phyloP scores from a whole-genome alignment of 2,113 vertebrate species.

The Chauna torquata region DNA sequence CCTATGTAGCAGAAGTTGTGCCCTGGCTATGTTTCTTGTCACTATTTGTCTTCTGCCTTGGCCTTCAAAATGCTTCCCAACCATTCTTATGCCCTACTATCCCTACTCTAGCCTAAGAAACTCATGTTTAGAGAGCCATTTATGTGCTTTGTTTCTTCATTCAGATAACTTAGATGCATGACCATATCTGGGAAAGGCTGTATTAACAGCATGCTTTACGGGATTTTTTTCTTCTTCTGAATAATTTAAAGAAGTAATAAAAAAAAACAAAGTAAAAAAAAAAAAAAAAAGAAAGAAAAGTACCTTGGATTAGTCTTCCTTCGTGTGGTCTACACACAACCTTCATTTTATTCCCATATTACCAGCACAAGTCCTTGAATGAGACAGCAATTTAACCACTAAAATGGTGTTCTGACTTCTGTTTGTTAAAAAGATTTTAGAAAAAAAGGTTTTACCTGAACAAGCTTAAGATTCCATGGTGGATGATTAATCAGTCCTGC shows the following conservation, averaged over 20 bases:
- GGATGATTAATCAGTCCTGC: constrained; percentile 80
- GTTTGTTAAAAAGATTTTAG: neutral
- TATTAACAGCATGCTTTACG: neutral
- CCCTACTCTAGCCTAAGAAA: neutral
- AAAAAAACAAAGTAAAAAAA: no score
- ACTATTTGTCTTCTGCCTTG: neutral
- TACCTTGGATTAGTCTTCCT: neutral
- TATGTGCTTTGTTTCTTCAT: neutral
- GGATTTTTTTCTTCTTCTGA: neutral
- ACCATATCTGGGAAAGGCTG: neutral
- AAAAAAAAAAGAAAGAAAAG: no score
- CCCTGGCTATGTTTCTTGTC: neutral
- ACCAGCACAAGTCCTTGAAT: neutral
- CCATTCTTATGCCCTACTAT: neutral
- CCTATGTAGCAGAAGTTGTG: neutral
- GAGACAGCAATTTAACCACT: neutral
- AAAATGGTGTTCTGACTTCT: neutral
- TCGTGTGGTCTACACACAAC: neutral
- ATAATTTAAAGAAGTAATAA: neutral
- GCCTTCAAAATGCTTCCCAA: neutral
- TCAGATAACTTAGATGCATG: neutral
- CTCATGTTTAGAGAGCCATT: neutral
- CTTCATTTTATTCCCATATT: neutral
- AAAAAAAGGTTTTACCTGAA: constrained; percentile 70
- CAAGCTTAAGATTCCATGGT: constrained; percentile 83